phyloP scores from a whole-genome alignment of 2,888 invertebrate genomes.

The Trachelus troglodyta region DNA sequence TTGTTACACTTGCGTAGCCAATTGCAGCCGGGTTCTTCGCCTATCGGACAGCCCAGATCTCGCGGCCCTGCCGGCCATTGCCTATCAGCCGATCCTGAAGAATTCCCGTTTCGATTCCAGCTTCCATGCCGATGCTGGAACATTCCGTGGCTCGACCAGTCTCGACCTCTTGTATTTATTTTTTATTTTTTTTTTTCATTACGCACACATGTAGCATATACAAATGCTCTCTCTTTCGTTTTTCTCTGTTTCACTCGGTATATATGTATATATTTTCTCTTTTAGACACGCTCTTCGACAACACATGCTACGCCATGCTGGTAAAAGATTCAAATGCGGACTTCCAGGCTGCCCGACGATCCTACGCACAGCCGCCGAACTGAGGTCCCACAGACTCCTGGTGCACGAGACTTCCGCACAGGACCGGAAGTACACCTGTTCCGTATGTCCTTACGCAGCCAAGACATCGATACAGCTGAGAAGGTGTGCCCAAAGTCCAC shows the following conservation, averaged over 20 bases:
- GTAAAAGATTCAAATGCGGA: slow-evolving; percentile 70
- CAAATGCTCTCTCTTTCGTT: slow-evolving; percentile 8
- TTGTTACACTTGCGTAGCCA: slow-evolving; percentile 58
- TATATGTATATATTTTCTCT: slow-evolving; percentile 15
- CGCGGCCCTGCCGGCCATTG: slow-evolving; percentile 31
- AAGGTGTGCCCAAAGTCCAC: slow-evolving; percentile 62
- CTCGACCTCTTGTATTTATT: neutral
- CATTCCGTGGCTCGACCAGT: neutral
- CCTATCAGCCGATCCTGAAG: slow-evolving; percentile 13
- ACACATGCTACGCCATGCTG: slow-evolving; percentile 72
- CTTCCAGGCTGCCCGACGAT: slow-evolving; percentile 71
- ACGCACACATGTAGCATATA: neutral
- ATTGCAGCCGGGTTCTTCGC: slow-evolving; percentile 51
- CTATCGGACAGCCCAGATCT: slow-evolving; percentile 52
- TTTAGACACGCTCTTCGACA: slow-evolving; percentile 71
- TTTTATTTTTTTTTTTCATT: neutral
- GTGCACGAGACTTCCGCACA: slow-evolving; percentile 70
- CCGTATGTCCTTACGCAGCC: slow-evolving; percentile 65
- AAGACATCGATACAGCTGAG: slow-evolving; percentile 65
- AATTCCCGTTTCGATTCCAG: slow-evolving; percentile 19
- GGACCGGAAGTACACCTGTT: slow-evolving; percentile 72
- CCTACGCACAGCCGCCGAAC: slow-evolving; percentile 70
- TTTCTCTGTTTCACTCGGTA: slow-evolving; percentile 16
- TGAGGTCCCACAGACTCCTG: slow-evolving; percentile 68
- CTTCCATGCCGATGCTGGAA: neutral